A percentile compares a stretch with the other conserved stretches of the same genome.
Evolutionary conservation across 2,113 vertebrate species (phyloP).

Genomic region (Phainopepla nitens): DNA sequence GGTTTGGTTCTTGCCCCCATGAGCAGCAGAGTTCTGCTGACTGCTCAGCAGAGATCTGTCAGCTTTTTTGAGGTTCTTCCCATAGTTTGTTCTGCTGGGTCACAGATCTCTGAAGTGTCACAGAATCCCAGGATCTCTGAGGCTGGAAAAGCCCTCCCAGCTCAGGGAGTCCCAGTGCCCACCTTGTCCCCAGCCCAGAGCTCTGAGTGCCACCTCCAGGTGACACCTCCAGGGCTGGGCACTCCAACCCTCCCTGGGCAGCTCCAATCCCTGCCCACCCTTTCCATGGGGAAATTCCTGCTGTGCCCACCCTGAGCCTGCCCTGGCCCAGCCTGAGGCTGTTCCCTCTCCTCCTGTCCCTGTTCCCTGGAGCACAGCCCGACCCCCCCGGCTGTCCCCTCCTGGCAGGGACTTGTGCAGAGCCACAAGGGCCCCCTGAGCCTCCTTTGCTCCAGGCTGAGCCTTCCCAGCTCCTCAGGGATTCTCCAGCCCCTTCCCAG

Average conservation of each 20-base stretch:
- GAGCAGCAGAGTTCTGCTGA: not conserved
- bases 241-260: not conserved
- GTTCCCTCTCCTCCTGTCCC: not conserved
- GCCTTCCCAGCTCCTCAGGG: too few relatives aligned
- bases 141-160: not conserved
- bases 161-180: fast-evolving
- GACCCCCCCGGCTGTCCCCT: not conserved
- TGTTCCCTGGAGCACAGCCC: not conserved
- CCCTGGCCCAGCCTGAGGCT: not conserved
- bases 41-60: not conserved
- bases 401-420: not conserved
- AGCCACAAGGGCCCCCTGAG: not conserved
- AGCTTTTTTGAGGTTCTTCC: not conserved
- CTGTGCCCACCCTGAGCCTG: not conserved
- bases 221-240: not conserved
- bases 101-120: not conserved
- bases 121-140: not conserved
- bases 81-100: not conserved
- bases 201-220: not conserved
- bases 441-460: not conserved
- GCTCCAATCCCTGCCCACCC: not conserved
- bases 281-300: not conserved
- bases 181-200: not conserved
- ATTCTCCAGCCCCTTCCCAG: not conserved
- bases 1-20: too few relatives aligned